Conservation (phyloP, 2,797 vertebrate species). For the Pygocentrus nattereri region DNA sequence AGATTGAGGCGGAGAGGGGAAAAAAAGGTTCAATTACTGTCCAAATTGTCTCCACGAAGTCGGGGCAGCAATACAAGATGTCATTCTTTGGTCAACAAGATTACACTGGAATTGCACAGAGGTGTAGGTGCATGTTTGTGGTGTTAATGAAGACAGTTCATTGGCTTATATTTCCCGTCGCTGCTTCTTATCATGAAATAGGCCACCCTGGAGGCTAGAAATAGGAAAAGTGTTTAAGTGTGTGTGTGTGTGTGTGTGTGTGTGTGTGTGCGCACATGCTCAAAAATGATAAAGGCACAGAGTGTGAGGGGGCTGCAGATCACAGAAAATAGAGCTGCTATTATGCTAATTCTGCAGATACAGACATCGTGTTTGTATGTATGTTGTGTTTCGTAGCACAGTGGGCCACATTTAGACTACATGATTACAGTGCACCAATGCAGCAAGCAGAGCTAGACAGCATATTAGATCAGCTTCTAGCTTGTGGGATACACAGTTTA, state of each 20-base stretch:
- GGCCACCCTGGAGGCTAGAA: conserved; percentile 17
- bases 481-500: background rate
- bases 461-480: conserved; percentile 45
- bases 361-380: background rate
- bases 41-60: conserved; percentile 25
- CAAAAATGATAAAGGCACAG: conserved; percentile 17
- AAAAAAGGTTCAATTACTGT: conserved; percentile 42
- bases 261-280: conserved; percentile 18
- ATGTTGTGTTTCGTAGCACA: background rate
- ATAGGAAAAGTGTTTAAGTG: conserved; percentile 36
- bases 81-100: conserved; percentile 17
- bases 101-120: background rate
- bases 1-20: background rate
- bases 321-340: conserved; percentile 32
- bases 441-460: conserved; percentile 38
- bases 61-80: conserved; percentile 4
- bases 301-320: conserved; percentile 12
- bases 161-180: conserved; percentile 26
- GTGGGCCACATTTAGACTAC: background rate
- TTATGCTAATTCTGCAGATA: conserved; percentile 34
- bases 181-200: conserved; percentile 44
- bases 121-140: background rate
- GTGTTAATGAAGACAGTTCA: conserved; percentile 6
- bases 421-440: conserved; percentile 30
- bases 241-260: no score